Conservation (phyloP, 2,797 vertebrate genomes). For the Gymnothorax reevesii region DNA sequence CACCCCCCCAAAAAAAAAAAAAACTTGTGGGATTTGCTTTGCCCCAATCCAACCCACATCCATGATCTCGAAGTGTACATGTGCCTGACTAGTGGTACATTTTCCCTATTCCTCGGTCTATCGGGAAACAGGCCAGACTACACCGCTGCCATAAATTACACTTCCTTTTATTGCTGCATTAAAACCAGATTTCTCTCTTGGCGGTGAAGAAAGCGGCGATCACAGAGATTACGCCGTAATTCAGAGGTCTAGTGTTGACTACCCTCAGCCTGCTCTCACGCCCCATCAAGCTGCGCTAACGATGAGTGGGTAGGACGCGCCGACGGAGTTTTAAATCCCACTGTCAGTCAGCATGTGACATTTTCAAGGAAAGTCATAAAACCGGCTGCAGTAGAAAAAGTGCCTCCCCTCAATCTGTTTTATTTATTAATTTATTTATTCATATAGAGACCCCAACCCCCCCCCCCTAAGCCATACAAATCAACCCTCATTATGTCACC, state of each 20-base stretch:
- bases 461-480: conserved; percentile 46
- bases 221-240: not conserved
- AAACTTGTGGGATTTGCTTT: not conserved
- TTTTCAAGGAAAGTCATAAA: conserved; percentile 70
- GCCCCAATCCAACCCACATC: not conserved
- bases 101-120: not conserved
- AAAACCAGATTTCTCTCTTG: conserved; percentile 53
- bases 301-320: conserved; percentile 47
- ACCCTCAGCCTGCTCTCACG: conserved; percentile 48
- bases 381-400: conserved; percentile 51
- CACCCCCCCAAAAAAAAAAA: not conserved
- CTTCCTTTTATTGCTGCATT: conserved; percentile 44
- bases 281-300: conserved; percentile 53
- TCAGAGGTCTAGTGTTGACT: not conserved
- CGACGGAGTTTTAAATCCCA: conserved; percentile 51
- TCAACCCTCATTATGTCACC: conserved; percentile 69
- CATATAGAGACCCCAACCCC: not conserved
- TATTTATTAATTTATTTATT: no score
- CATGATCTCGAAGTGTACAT: not conserved
- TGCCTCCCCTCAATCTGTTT: not conserved
- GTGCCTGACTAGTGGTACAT: not conserved
- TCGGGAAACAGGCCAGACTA: conserved; percentile 51
- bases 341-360: conserved; percentile 57
- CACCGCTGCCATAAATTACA: conserved; percentile 48
- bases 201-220: conserved; percentile 31